These are phyloP conservation scores for Parnassius glacialis DNA, from an alignment of 2,888 invertebrate genomes.

Conservation along the genomic window DNA sequence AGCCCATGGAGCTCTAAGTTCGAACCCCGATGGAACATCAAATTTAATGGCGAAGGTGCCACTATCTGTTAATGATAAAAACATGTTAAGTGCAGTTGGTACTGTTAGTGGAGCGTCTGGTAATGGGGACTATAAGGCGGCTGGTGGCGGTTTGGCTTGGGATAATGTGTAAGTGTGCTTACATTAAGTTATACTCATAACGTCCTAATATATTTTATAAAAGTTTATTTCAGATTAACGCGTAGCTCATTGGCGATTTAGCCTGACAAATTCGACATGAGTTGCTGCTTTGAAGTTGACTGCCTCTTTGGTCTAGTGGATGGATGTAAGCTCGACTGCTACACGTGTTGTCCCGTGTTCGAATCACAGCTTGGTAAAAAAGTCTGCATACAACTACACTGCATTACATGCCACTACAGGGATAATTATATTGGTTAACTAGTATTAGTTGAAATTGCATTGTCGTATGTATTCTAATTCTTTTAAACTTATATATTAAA, in stretches of 20 bases:
- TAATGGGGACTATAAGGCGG: slow-evolving; percentile 35
- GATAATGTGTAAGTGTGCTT: slow-evolving; percentile 43
- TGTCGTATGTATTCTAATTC: not conserved
- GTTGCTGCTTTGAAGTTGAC: not conserved
- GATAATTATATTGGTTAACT: not conserved
- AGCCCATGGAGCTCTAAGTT: slow-evolving; percentile 31
- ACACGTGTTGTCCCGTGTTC: too few relatives aligned
- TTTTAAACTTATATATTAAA: not conserved
- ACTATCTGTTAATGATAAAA: slow-evolving; percentile 33
- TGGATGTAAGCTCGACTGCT: too few relatives aligned
- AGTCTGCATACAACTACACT: too few relatives aligned
- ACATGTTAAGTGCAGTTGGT: slow-evolving; percentile 36
- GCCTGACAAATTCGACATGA: not conserved
- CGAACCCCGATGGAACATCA: slow-evolving; percentile 36
- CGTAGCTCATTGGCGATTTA: not conserved
- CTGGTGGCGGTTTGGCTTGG: slow-evolving; percentile 39
- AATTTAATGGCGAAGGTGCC: slow-evolving; percentile 37
- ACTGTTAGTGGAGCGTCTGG: slow-evolving; percentile 30
- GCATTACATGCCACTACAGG: too few relatives aligned
- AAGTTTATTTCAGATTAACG: not conserved
- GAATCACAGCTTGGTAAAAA: too few relatives aligned
- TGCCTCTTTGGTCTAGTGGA: too few relatives aligned
- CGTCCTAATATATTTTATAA: too few relatives aligned
- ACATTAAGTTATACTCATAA: too few relatives aligned
- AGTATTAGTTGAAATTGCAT: not conserved